phyloP scores from a whole-genome alignment of 2,113 vertebrate genomes.

The Cygnus atratus region DNA sequence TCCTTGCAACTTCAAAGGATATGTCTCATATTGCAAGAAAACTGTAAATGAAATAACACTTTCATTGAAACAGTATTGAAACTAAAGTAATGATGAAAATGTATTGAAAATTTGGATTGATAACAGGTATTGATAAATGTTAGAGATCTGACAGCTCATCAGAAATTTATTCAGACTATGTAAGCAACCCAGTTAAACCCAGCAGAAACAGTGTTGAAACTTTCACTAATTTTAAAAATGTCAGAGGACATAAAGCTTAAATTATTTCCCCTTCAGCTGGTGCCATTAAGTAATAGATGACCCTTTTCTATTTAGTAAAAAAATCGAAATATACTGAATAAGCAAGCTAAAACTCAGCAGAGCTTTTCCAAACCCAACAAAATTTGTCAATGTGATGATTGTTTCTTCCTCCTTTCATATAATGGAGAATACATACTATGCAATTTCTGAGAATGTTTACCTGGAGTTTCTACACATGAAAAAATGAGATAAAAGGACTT shows the following conservation, averaged over 20 bases:
- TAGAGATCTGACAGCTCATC: not conserved
- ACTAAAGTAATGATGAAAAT: not conserved
- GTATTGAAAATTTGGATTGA: not conserved
- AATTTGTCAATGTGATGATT: not conserved
- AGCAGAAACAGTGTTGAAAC: not conserved
- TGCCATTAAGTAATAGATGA: not conserved
- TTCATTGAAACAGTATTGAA: not conserved
- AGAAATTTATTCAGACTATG: not conserved
- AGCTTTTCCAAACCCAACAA: not conserved
- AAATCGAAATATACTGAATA: not conserved
- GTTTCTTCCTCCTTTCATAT: not conserved
- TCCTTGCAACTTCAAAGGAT: not conserved
- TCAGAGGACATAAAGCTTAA: not conserved
- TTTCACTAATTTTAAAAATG: not conserved
- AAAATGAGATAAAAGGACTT: not conserved
- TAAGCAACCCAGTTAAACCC: not conserved
- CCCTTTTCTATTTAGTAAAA: not conserved
- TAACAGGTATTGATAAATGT: not conserved
- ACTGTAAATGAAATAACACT: not conserved
- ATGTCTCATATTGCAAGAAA: not conserved
- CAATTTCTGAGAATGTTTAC: not conserved
- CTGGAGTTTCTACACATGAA: not conserved
- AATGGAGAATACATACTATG: not conserved
- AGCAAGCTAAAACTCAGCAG: not conserved
- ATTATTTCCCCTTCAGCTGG: not conserved